A percentile compares a stretch with the other conserved stretches of the same genome.
phyloP scores from a whole-genome alignment of 2,113 vertebrate genomes.

The Myrmecobius fasciatus region DNA sequence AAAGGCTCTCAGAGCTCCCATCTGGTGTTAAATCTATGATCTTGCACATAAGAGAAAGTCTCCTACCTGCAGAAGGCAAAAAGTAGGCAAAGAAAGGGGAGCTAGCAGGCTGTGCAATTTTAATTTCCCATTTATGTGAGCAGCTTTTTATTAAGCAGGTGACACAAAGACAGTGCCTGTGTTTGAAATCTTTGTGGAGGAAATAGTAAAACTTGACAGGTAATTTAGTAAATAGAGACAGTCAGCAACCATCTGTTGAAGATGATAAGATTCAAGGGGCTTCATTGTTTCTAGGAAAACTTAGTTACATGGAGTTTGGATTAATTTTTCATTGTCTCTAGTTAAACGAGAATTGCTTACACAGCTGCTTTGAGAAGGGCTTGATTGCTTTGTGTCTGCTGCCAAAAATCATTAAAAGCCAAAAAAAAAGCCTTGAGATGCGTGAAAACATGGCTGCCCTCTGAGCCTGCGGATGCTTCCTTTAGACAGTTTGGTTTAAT shows the following conservation, averaged over 20 bases:
- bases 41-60: neutral
- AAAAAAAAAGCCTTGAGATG: neutral
- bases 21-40: neutral
- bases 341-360: constrained; percentile 78
- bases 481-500: constrained; percentile 70
- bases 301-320: constrained; percentile 76
- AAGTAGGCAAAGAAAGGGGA: neutral
- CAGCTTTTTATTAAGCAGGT: constrained; percentile 64
- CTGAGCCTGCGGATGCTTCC: constrained; percentile 36
- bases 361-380: constrained; percentile 69
- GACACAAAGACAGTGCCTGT: constrained; percentile 14
- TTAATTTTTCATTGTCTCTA: constrained; percentile 84
- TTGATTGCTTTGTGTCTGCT: constrained; percentile 68
- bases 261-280: constrained; percentile 78
- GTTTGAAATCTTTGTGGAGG: neutral
- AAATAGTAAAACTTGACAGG: constrained; percentile 73
- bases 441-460: constrained; percentile 58
- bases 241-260: constrained; percentile 82
- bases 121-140: constrained; percentile 45
- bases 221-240: constrained; percentile 79
- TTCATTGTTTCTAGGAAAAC: constrained; percentile 81
- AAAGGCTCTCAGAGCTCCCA: neutral
- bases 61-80: neutral
- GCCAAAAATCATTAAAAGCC: constrained; percentile 76
- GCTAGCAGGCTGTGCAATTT: neutral